Base-by-base conservation (phyloP, 2,888 invertebrate genomes). In the Ptilodon capucinus region DNA sequence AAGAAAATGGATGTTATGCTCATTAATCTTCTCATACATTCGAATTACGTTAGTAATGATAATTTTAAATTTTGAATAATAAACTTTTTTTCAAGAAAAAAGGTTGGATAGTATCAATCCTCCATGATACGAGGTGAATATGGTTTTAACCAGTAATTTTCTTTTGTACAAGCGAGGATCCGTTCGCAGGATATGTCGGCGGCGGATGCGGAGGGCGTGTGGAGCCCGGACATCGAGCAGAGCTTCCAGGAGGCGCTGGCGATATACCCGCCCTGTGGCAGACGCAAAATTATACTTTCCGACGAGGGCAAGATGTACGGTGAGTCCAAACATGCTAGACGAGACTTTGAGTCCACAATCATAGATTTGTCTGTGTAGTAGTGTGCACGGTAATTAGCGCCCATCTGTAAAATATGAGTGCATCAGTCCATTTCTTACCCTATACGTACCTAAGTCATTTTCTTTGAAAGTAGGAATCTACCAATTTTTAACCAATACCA, bases 261-360 rank as follows among this genome's bases (percentile, higher is more conserved):
- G 78, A 99, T 99, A 86, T 99, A 99, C 93, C 99, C 99, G 56
- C 99, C 99, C 60, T 99, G 99, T 91, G 99, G 99, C 65, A 93
- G 99, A 75, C 94, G 99, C 88, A 99, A 99, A 94, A 99, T 99
- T 86, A 99, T 99, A 76, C 95, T 99, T 76, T 98, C 98, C 73
- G 99, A 99, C 91, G 99, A 99, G 93, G 99, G 99, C 84, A 99
- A 99, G 95, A 99, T 99, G 99, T 99, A 99, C 94, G 99, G 99
- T 99, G 93, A 97, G 98, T 96, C 80, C 76, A 74, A 75, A 74
- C 72, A 76, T 77, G 73, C 67, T 74, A 74, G 68, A 74, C 68
- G 56, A 58, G 48, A 48, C 48, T 50, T 19, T n/a, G 1, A 28
- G 28, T 28, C 3, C n/a, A 21, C 4, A 21, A n/a, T 28, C 5